These are phyloP conservation scores for Alca torda DNA, from an alignment of 2,797 vertebrate species.

Conservation along the genomic window DNA sequence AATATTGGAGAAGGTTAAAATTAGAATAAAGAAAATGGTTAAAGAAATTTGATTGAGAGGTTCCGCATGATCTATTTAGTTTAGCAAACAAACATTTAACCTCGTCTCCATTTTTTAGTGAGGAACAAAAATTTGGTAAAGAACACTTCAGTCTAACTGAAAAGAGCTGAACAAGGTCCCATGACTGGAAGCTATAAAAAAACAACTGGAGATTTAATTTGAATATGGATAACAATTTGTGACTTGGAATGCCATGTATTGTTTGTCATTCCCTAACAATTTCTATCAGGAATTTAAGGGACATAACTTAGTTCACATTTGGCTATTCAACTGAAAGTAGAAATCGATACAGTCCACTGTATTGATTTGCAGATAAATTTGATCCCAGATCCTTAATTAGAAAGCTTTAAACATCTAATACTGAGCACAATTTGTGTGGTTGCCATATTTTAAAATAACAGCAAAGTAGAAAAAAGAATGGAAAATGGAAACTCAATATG, in stretches of 20 bases:
- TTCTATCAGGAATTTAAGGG: not conserved
- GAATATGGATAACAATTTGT: not conserved
- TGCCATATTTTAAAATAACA: not conserved
- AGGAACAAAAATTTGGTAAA: not conserved
- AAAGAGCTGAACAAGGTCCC: not conserved
- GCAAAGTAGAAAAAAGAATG: not conserved
- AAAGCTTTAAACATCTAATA: not conserved
- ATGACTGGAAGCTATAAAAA: not conserved
- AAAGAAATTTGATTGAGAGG: not conserved
- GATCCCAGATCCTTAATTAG: not conserved
- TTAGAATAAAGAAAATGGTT: not conserved
- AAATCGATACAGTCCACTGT: not conserved
- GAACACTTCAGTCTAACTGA: not conserved
- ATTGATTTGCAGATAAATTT: not conserved
- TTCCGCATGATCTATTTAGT: not conserved
- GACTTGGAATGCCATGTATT: not conserved
- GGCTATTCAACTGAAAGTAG: not conserved
- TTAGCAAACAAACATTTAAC: not conserved
- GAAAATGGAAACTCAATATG: not conserved
- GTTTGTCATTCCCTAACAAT: not conserved
- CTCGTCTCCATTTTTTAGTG: not conserved
- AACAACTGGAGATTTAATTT: not conserved
- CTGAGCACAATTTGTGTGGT: not conserved
- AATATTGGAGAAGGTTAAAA: not conserved
- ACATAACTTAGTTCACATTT: not conserved